Base-by-base conservation (phyloP, 1,140 invertebrate species). In the Heliconius hermathena region DNA sequence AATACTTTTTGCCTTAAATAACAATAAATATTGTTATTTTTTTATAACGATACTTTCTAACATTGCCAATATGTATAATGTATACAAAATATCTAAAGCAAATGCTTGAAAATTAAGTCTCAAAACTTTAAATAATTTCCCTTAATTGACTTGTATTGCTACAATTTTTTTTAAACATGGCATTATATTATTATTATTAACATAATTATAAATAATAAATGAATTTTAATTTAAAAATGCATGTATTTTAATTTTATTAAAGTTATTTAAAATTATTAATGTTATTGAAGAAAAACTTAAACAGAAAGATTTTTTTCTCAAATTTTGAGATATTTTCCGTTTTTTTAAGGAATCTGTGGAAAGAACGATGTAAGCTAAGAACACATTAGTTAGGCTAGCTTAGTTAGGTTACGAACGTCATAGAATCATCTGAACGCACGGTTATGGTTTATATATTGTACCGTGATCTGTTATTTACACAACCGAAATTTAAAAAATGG, bases 331-430 rank as follows among this genome's bases (percentile, higher is more conserved):
- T 22, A 57, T 8, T 9, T 66, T 29, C 8, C 1, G 20, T 57
- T 66, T 66, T 66, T 66, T 26, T 66, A 66, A 66, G 60, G 26
- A 66, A 11, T 29, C 22, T 11, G 26, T 66, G 26, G 60, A 66
- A 66, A 66, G 60, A 60, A 76, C 9, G 70, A 38, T 22, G 74
- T 80, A 73, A 33, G 75, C 33, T 77, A 74, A 49, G 72, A 60
- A 81, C 77, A 72, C 36, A 54, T 84, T 82, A 82, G 82, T 79
- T 85, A 85, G 81, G 71, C 16, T 84, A 83, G 84, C 73, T 81
- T 84, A 81, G 80, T 36, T 89, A 88, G 84, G 79, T 83, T 88
- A 86, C 54, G 83, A 84, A 87, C 87, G 86, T 87, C 86, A 87
- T 87, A 85, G 87, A 87, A 87, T 83, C 85, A 80, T 78, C 80